Base-by-base conservation (phyloP, 2,113 vertebrate genomes). In the Megaceryle maxima region DNA sequence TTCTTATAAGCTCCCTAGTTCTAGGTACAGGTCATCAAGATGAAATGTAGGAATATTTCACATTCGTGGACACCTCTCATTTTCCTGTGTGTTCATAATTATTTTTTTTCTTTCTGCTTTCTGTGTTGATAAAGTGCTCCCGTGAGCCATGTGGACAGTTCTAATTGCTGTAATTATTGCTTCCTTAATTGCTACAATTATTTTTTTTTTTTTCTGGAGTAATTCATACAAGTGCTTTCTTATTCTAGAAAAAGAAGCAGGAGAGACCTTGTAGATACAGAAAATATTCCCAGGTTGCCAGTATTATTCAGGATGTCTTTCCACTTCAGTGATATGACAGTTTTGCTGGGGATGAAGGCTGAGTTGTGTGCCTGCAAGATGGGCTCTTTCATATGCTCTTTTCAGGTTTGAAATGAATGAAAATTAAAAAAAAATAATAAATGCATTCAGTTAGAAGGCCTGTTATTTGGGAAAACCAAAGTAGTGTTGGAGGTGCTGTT, bases 81-180 rank as follows among this genome's bases (percentile, higher is more conserved):
- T 83, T 90, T 39, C 13, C 22, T 50, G 2, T 2, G 2, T 63
- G 16, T 53, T 84, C 69, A 24, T 88, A 21, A 14, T 13, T 31
- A 22, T 66, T 21, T 26, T 43, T 56, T 56, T 7, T 10, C 37
- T 85, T 60, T 18, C n/a, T 60, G 16, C 57, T 70, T 60, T 75
- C 48, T 55, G 48, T 44, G 62, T 39, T 84, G 92, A 78, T 81
- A 16, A 92, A 93, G 37, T 16, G 39, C 73, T 95, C 64, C 86
- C 29, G 4, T 24, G 90, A 83, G 75, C 85, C 35, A 11, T 43
- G 83, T 74, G 90, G 94, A 88, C 90, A 81, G 56, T 72, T 14
- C 76, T 92, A 94, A 97, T 86, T 88, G 73, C 88, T 56, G 69
- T 81, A 77, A 93, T 96, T 96, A 88, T 74, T 95, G 79, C 81